Evolutionary conservation across 2,113 vertebrate genomes (phyloP), one percentile per base, ranked within the genome.

Genomic region (Arothron firmamentum): DNA sequence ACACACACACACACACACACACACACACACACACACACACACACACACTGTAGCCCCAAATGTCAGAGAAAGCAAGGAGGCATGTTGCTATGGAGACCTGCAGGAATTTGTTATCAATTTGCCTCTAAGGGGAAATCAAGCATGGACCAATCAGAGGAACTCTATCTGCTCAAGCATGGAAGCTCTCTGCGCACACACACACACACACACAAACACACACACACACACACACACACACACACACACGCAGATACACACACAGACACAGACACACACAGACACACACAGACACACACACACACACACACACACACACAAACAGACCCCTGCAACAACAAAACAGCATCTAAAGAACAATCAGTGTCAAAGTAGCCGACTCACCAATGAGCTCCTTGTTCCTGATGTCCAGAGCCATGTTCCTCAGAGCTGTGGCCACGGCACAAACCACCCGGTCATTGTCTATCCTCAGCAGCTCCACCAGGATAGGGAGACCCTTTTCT

Each of bases 311-410:
- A 54, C 11, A 59, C 42, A 21, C 34, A 1, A 43, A 16, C 48
- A 17, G 2, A 43, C 15, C n/a, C 16, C 12, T 21, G 19, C 19
- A 21, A 23, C 2, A 3, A 28, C 25, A 5, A 28, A 28, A 5
- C 9, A 14, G 5, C 50, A 12, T 23, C 20, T 21, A 15, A n/a
- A 17, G 15, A 6, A 2, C n/a, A 47, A 14, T 45, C 3, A 45
- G 16, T 45, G 45, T 47, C 15, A 17, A 47, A n/a, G 45, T 2
- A n/a, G 15, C 45, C 3, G 45, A 89, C 94, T 18, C 92, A 99
- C 97, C 96, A n/a, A 99, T 99, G 69, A 99, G 90, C 64, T 99
- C 97, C 87, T 99, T 99, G 88, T 99, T 99, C 88, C 97, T 92
- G 82, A 98, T 93, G 81, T 99, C 97, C 90, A 99, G 89, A 81